Conservation (phyloP, 1,140 invertebrate species). For the Temnothorax longispinosus region DNA sequence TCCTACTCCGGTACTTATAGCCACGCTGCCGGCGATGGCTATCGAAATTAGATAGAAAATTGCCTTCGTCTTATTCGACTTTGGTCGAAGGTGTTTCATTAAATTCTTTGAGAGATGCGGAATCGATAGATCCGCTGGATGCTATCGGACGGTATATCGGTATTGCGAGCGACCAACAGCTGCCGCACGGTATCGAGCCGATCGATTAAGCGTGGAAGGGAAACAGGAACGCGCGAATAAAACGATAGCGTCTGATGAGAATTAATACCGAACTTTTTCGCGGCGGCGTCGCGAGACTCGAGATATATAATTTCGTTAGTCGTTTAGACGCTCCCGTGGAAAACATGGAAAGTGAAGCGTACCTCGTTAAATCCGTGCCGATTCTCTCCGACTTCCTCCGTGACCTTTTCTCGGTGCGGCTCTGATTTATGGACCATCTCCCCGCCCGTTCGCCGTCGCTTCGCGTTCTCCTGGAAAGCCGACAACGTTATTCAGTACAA, state of each 20-base stretch:
- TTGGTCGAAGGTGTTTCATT: conserved; percentile 37
- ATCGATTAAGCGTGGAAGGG: conserved; percentile 32
- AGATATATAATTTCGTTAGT: background rate
- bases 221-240: conserved; percentile 27
- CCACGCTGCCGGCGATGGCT: conserved; percentile 34
- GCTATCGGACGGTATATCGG: conserved; percentile 30
- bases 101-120: conserved; percentile 49
- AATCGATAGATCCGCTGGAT: conserved; percentile 52
- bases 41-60: conserved; percentile 62
- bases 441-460: conserved; percentile 19
- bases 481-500: conserved; percentile 40
- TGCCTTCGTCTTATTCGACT: conserved; percentile 46
- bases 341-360: conserved; percentile 36
- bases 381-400: background rate
- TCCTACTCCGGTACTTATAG: background rate
- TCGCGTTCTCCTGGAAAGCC: conserved; percentile 18
- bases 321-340: background rate
- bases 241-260: background rate
- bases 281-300: background rate
- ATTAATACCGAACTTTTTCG: conserved; percentile 11
- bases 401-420: conserved; percentile 41
- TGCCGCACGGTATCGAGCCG: conserved; percentile 2
- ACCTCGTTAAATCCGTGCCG: conserved; percentile 17
- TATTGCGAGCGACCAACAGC: conserved; percentile 4
- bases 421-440: conserved; percentile 44